Evolutionary conservation across 2,888 invertebrate genomes (phyloP).

Genomic region (Troides aeacus): DNA sequence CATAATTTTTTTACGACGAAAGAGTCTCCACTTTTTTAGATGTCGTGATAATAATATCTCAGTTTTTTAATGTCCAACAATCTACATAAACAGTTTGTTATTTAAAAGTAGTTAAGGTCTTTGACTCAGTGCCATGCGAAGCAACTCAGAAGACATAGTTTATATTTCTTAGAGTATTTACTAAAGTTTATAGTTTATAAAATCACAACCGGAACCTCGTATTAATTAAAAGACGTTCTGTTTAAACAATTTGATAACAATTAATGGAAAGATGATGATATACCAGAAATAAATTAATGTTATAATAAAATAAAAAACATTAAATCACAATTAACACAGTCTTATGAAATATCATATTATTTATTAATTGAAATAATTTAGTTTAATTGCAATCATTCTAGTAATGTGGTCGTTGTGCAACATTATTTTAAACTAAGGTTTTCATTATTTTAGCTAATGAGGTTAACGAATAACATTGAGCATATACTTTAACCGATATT

Average conservation of each 20-base stretch:
- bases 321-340: neutral
- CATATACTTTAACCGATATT: too few relatives aligned
- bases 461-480: too few relatives aligned
- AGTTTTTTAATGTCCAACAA: conserved; percentile 18
- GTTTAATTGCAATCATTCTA: neutral
- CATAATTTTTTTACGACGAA: conserved; percentile 42
- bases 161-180: too few relatives aligned
- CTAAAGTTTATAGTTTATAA: too few relatives aligned
- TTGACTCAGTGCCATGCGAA: too few relatives aligned
- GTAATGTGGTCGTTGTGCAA: neutral
- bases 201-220: too few relatives aligned
- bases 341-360: neutral
- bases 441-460: neutral
- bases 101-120: neutral
- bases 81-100: neutral
- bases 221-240: too few relatives aligned
- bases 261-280: too few relatives aligned
- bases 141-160: too few relatives aligned
- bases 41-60: neutral
- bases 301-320: too few relatives aligned
- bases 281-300: too few relatives aligned
- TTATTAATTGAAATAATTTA: neutral
- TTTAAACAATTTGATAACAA: too few relatives aligned
- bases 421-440: neutral
- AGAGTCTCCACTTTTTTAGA: conserved; percentile 3